A percentile compares a stretch with the other conserved stretches of the same genome.
Evolutionary conservation across 2,113 vertebrate genomes (phyloP).

Genomic region (Cyanoramphus novaezelandiae): DNA sequence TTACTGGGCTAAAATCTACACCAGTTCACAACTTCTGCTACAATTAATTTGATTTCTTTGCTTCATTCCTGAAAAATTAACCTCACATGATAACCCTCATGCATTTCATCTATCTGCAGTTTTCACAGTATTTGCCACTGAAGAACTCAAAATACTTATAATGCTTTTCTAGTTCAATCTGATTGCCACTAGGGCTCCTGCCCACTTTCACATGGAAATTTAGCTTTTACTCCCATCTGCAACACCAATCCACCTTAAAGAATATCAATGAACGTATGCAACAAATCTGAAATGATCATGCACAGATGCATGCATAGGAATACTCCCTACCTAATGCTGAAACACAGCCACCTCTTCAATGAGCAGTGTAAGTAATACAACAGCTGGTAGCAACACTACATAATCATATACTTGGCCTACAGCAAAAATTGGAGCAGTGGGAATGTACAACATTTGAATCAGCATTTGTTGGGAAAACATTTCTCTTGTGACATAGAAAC

Average conservation of each 20-base stretch:
- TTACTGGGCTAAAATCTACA: slow-evolving; percentile 4
- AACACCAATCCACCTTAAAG: neutral
- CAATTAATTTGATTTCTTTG: neutral
- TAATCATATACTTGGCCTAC: neutral
- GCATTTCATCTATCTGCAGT: neutral
- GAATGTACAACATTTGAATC: neutral
- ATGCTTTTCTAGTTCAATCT: neutral
- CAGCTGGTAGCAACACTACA: neutral
- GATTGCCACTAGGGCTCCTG: neutral
- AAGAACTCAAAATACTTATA: neutral
- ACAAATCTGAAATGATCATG: neutral
- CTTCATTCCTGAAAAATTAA: neutral
- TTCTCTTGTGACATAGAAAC: neutral
- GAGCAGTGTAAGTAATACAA: neutral
- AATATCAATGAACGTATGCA: neutral
- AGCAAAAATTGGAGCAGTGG: neutral
- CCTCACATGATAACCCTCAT: neutral
- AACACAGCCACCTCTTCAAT: neutral
- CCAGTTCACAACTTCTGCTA: neutral
- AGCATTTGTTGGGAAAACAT: neutral
- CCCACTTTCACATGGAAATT: neutral
- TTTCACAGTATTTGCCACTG: neutral
- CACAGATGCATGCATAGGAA: neutral
- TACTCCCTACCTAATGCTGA: neutral
- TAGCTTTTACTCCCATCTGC: neutral